Base-by-base conservation (phyloP, 1,140 invertebrate genomes). In the Camponotus vicinus region DNA sequence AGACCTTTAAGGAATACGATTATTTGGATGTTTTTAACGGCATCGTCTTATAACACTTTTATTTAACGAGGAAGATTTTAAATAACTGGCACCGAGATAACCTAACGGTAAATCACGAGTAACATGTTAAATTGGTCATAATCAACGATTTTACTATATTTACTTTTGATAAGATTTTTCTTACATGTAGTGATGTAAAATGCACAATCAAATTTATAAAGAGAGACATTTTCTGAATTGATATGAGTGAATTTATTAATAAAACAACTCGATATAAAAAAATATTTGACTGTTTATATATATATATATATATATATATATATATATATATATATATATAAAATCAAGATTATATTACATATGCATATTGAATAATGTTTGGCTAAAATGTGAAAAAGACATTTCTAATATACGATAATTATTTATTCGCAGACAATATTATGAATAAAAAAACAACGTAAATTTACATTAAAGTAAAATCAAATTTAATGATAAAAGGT, bases 231-330 rank as follows among this genome's bases (percentile, higher is more conserved):
- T 32, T 15, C 8, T 37, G n/a, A 7, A 83, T 75, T 61, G 3
- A 73, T 32, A 6, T 11, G 52, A 63, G 32, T 1, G 55, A 73
- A 83, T 37, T 75, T 82, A 45, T 71, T 27, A 55, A 75, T 21
- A 21, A 8, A 75, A 34, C 45, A 70, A 73, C 3, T 75, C 55
- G 57, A 83, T 37, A 45, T 37, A 61, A 8, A 61, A 8, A 73
- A 80, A 73, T 45, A 52, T 52, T 45, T 61, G 67, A 82, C 79
- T 82, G 7, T n/a, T 37, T 21, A 27, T 27, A 27, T 27, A 27
- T 27, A 27, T 27, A 1, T 27, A 27, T 27, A 21, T 21, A 21
- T 21, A 27, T 27, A 27, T 27, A 27, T 27, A 27, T 27, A 1
- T 27, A 27, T 27, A 21, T 21, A 27, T 27, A 27, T 27, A 27